Base-by-base conservation (phyloP, 2,888 invertebrate species). In the Lasioglossum villosulum region DNA sequence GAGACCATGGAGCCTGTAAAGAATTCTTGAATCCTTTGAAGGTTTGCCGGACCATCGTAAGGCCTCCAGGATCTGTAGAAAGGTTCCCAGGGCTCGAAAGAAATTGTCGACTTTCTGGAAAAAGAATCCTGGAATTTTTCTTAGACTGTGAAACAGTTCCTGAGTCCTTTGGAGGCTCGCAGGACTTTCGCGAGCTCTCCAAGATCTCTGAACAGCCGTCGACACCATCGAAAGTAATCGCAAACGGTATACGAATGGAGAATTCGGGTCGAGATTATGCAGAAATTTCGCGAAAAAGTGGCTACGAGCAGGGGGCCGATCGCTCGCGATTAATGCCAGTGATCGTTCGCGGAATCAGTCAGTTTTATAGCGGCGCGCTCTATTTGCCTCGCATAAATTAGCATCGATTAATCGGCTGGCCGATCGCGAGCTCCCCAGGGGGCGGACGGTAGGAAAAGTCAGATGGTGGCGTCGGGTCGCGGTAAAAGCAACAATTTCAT, bases 401-500 rank as follows among this genome's bases (percentile, higher is more conserved):
- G 6, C 16, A 34, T 77, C 37, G 42, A 77, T 71, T 59, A 70
- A 56, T 72, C 37, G n/a, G 23, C 16, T 16, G 8, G 4, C 1
- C n/a, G 42, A 42, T 66, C 48, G 12, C 39, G 27, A 59, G 59
- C 73, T 37, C n/a, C 30, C 68, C 30, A 2, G 30, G 63, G 12
- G 27, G 27, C 27, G 30, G 63, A 5, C 19, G 59, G 12, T 73
- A 45, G 45, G 27, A 2, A 66, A 76, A 68, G 59, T 59, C 66
- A 76, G 70, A 75, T 75, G 48, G 34, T 75, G 27, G 42, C 42
- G 16, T 23, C 59, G 4, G 45, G 74, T 37, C 63, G 78, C 75
- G 70, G 75, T 81, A 63, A 88, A 85, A 88, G 80, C 88, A 80
- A 88, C 85, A 79, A 88, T 88, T 82, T 85, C 75, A 88, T 88